Conservation (phyloP, 2,797 vertebrate species). For the Notolabrus celidotus region DNA sequence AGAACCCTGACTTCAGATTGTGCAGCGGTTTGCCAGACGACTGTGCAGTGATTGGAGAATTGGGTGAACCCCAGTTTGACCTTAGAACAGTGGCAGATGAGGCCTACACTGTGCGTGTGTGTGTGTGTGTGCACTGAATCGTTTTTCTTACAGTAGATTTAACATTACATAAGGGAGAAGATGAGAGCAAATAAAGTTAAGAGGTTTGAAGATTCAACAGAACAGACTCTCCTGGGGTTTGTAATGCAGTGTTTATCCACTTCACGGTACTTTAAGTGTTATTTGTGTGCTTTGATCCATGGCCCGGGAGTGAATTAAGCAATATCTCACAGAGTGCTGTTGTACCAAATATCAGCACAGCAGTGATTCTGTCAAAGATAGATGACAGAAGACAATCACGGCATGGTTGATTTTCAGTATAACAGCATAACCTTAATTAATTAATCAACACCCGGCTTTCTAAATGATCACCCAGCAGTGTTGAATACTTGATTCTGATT, state of each 20-base stretch:
- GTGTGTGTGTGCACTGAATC: slow-evolving; percentile 3
- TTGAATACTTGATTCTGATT: no score
- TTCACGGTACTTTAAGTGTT: not conserved
- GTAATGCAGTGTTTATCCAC: not conserved
- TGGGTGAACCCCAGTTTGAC: not conserved
- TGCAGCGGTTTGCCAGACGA: not conserved
- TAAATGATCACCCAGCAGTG: no score
- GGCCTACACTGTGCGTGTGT: not conserved
- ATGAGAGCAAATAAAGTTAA: slow-evolving; percentile 12
- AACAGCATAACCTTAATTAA: no score
- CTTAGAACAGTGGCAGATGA: not conserved
- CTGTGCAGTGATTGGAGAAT: not conserved
- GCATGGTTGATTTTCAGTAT: no score
- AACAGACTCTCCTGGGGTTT: not conserved
- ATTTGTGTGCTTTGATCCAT: not conserved
- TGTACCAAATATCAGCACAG: no score
- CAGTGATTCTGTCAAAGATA: no score
- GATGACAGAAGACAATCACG: no score
- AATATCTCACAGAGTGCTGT: not conserved
- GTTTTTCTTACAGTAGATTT: not conserved
- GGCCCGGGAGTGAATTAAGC: not conserved
- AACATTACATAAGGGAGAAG: not conserved
- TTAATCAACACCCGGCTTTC: no score
- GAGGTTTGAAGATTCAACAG: slow-evolving; percentile 8
- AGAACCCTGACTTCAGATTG: not conserved